phyloP scores from a whole-genome alignment of 2,113 vertebrate species.

The Eretmochelys imbricata region DNA sequence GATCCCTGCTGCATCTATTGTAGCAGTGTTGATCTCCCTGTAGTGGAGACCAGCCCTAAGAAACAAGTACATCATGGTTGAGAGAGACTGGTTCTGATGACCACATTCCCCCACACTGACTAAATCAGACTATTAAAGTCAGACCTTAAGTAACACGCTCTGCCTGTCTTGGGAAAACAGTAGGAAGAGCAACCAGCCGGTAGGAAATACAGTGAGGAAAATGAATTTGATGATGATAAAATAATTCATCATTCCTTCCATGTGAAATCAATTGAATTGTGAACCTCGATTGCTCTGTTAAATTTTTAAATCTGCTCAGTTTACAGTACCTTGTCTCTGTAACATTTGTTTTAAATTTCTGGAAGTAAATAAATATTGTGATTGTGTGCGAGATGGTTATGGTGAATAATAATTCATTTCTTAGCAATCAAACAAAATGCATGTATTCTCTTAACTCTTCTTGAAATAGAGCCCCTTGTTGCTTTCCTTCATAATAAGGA shows the following conservation, averaged over 20 bases:
- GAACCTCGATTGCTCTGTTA: neutral
- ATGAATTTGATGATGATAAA: neutral
- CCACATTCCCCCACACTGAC: neutral
- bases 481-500: neutral
- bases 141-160: neutral
- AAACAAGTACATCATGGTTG: neutral
- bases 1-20: too few species aligned
- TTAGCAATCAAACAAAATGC: neutral
- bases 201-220: neutral
- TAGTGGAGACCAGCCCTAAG: neutral
- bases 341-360: neutral
- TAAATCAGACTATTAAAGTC: neutral
- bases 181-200: neutral
- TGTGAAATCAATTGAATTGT: neutral
- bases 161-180: neutral
- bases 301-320: conserved; percentile 3
- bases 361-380: neutral
- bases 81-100: neutral
- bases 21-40: too few species aligned
- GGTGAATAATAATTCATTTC: neutral
- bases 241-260: neutral
- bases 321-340: neutral
- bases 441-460: neutral
- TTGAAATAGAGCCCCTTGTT: neutral
- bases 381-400: neutral